These are phyloP conservation scores for Puffinus mauretanicus DNA, from an alignment of 2,113 vertebrate species.

Conservation along the genomic window DNA sequence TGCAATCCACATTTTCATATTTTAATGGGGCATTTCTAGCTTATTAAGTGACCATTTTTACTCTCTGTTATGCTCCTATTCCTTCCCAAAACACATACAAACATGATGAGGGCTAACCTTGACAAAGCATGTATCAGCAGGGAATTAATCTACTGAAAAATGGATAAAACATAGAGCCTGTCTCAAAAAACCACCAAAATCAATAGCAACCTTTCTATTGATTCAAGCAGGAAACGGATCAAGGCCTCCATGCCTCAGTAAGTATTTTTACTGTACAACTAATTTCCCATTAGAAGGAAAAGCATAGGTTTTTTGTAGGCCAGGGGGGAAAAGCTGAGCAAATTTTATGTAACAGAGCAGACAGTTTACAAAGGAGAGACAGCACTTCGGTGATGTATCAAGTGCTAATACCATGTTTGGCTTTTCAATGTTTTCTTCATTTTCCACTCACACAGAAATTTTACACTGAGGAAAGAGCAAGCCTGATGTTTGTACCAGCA, in stretches of 20 bases:
- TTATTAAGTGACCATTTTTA: neutral
- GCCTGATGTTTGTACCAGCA: neutral
- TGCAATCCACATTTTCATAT: neutral
- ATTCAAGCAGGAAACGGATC: neutral
- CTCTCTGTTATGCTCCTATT: neutral
- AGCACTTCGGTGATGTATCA: neutral
- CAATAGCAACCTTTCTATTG: neutral
- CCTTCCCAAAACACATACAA: neutral
- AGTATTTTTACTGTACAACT: neutral
- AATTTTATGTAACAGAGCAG: neutral
- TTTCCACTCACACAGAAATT: neutral
- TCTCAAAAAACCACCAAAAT: neutral
- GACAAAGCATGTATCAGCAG: neutral
- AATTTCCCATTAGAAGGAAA: neutral
- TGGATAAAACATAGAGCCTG: neutral
- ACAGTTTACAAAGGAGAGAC: neutral
- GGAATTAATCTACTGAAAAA: neutral
- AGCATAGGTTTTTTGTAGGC: accelerated
- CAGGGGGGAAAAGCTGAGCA: accelerated
- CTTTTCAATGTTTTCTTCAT: neutral
- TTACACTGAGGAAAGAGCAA: neutral
- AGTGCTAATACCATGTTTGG: neutral
- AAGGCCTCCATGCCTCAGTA: neutral
- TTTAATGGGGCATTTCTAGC: neutral
- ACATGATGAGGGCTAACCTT: neutral